Evolutionary conservation across 1,140 invertebrate species (phyloP).

Genomic region (Trichoplusia ni): DNA sequence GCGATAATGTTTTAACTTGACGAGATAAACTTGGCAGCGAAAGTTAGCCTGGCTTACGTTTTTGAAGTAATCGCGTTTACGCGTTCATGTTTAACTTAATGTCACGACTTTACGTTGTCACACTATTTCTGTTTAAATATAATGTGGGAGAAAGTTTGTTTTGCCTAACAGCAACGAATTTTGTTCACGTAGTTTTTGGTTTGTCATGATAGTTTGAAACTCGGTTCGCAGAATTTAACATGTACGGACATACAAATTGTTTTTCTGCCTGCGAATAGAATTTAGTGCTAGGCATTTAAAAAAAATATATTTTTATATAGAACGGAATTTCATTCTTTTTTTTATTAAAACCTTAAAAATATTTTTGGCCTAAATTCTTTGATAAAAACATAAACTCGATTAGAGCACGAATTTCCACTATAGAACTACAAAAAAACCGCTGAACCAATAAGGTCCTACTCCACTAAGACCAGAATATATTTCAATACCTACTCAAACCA

Average conservation of each 20-base stretch:
- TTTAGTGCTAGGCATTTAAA: too few species aligned
- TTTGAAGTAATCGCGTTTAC: slow-evolving; percentile 30
- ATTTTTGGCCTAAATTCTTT: too few species aligned
- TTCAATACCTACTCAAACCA: too few species aligned
- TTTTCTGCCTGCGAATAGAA: not conserved
- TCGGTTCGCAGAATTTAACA: not conserved
- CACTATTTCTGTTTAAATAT: slow-evolving; percentile 28
- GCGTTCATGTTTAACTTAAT: slow-evolving; percentile 23
- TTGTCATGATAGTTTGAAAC: slow-evolving; percentile 25
- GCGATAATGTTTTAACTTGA: slow-evolving; percentile 29
- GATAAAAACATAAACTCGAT: too few species aligned
- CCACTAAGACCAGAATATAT: too few species aligned
- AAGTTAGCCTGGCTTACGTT: slow-evolving; percentile 18
- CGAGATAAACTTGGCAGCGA: slow-evolving; percentile 26
- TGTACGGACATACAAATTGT: not conserved
- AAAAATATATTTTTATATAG: too few species aligned
- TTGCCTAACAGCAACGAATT: slow-evolving; percentile 1
- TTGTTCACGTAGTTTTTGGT: slow-evolving; percentile 15
- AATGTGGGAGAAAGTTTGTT: slow-evolving; percentile 13
- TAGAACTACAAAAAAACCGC: too few species aligned
- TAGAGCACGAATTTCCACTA: too few species aligned
- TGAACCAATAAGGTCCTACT: too few species aligned
- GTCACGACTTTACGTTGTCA: slow-evolving; percentile 24
- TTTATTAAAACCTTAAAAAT: too few species aligned
- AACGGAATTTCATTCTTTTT: too few species aligned